Evolutionary conservation across 37 sponge, comb jelly and placozoan genomes (phyloP), one percentile per base, ranked within the genome.

Genomic region (Hexactinellida sp.): DNA sequence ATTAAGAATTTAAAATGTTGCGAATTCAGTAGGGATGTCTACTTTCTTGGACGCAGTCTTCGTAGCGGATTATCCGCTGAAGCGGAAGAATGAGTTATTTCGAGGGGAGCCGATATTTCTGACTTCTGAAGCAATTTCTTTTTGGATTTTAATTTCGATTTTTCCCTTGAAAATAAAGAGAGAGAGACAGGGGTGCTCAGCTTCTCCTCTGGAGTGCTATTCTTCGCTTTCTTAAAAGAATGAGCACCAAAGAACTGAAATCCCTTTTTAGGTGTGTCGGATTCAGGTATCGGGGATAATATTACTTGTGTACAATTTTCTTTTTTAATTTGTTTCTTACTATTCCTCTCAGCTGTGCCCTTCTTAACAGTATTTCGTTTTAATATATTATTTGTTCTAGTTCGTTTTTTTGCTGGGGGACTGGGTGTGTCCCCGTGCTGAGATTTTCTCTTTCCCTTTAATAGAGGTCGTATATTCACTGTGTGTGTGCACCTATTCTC

Each of bases 1-100:
- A 47, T 9, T 47, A 9, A 47, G 16, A 47, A 47, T 47, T 47
- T 16, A 19, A 47, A 47, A 47, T 47, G 9, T 16, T 47, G 52
- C n/a, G n/a, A 19, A 47, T 47, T 47, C 16, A 47, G 52, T 47
- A 16, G 16, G 52, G 16, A n/a, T n/a, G 52, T 32, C 13, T n/a
- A 63, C 34, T 63, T 63, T 63, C 76, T 63, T 3, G 76, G 76
- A 63, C 76, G 76, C 21, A 63, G 34, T 63, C 76, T 63, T 63
- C 76, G 3, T 5, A 63, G 76, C 1, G 76, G 76, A 63, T 63
- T 63, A 32, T 63, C 76, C 3, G 76, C 28, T 32, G 30, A 7
- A 21, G 34, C 3, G 21, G 76, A 3, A n/a, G 76, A 28, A 32
- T 63, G 76, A 3, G 13, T 32, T 63, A n/a, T 21, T n/a, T 63